These are phyloP conservation scores for Yoshiicerus persimilis DNA, from an alignment of 1,140 invertebrate genomes.

Conservation along the genomic window DNA sequence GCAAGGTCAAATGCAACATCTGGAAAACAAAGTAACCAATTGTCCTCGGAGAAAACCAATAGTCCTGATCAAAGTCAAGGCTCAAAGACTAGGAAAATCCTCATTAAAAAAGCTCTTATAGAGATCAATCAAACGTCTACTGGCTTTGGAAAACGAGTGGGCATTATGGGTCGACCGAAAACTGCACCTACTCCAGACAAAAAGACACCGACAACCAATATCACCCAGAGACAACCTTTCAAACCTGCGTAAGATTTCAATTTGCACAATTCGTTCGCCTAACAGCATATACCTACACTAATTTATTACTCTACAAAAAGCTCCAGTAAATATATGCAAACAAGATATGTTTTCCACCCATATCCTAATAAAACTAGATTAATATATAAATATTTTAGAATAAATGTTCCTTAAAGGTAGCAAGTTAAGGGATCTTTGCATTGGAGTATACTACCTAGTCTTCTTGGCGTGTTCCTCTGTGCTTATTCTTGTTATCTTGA, in stretches of 20 bases:
- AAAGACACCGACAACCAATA: not conserved
- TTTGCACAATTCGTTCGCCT: not conserved
- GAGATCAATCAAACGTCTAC: conserved; percentile 35
- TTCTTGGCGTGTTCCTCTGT: not conserved
- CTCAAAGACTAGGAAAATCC: conserved; percentile 38
- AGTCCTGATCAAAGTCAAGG: conserved; percentile 27
- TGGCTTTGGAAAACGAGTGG: conserved; percentile 16
- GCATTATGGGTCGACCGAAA: conserved; percentile 33
- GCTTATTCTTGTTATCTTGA: not conserved
- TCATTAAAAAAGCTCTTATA: conserved; percentile 44
- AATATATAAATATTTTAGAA: not conserved
- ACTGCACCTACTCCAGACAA: conserved; percentile 36
- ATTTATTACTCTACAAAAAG: no score
- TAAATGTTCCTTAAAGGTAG: no score
- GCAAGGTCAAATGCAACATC: not conserved
- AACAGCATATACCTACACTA: no score
- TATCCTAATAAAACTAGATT: not conserved
- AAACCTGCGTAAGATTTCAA: conserved; percentile 30
- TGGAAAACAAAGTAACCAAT: not conserved
- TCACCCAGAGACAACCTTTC: conserved; percentile 9
- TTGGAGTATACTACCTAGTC: no score
- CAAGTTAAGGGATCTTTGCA: no score
- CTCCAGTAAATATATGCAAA: no score
- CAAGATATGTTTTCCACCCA: not conserved
- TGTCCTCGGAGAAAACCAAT: not conserved